These are phyloP conservation scores for Emmelina monodactyla DNA, from an alignment of 2,888 invertebrate genomes.

Conservation along the genomic window DNA sequence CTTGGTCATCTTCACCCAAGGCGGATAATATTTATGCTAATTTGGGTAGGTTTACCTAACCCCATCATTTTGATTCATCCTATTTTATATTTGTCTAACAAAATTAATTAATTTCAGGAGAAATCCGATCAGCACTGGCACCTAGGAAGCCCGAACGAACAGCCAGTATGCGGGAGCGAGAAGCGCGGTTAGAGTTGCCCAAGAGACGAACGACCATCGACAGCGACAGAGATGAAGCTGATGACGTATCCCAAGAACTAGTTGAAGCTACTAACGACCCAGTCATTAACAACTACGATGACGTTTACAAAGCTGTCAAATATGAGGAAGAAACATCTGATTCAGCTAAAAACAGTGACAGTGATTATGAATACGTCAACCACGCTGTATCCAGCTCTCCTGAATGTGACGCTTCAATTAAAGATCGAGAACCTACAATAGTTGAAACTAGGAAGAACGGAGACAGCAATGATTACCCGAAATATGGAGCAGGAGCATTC, in stretches of 20 bases:
- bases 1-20: conserved; percentile 45
- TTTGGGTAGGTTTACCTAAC: conserved; percentile 64
- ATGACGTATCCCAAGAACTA: conserved; percentile 47
- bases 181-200: conserved; percentile 70
- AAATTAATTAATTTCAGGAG: conserved; percentile 62
- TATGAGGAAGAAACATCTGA: conserved; percentile 54
- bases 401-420: conserved; percentile 70
- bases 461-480: conserved; percentile 61
- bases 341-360: conserved; percentile 63
- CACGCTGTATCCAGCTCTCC: conserved; percentile 73
- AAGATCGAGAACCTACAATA: conserved; percentile 38
- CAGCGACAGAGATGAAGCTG: conserved; percentile 61
- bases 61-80: background rate
- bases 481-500: conserved; percentile 65
- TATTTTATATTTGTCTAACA: background rate
- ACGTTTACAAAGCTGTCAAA: conserved; percentile 53
- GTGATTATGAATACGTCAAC: conserved; percentile 71
- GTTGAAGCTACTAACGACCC: conserved; percentile 56
- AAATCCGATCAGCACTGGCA: conserved; percentile 81
- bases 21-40: conserved; percentile 79
- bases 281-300: conserved; percentile 56
- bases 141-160: conserved; percentile 87
- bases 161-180: conserved; percentile 84
- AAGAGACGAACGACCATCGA: conserved; percentile 55
- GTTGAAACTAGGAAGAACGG: conserved; percentile 32